Evolutionary conservation across 2,888 invertebrate species (phyloP).

Genomic region (Thymelicus acteon): DNA sequence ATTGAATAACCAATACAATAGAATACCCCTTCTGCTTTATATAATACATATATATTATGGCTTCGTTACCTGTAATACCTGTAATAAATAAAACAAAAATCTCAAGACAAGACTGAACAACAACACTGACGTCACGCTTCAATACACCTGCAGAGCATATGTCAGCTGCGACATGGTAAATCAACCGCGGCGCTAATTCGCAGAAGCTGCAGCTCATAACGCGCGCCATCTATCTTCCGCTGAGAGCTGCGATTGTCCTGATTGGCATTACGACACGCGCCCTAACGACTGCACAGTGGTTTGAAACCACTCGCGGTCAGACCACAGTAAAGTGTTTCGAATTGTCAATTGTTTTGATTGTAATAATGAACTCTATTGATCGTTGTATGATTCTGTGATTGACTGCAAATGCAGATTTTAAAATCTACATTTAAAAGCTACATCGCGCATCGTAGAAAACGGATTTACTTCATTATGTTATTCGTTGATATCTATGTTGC

Average conservation of each 20-base stretch:
- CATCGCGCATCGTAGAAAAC: no score
- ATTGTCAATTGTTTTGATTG: no score
- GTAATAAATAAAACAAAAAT: neutral
- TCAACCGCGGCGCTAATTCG: constrained; percentile 49
- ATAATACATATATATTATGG: no score
- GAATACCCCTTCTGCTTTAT: no score
- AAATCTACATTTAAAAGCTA: no score
- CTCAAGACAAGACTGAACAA: neutral
- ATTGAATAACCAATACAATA: no score
- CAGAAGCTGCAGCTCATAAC: constrained; percentile 71
- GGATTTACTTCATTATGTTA: no score
- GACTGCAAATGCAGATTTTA: no score
- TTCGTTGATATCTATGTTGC: no score
- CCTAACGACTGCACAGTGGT: constrained; percentile 34
- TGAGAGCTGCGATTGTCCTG: constrained; percentile 58
- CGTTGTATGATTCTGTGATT: no score
- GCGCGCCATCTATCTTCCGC: constrained; percentile 67
- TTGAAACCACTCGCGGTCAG: neutral
- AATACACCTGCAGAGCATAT: constrained; percentile 12
- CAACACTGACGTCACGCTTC: neutral
- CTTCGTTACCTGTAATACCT: no score
- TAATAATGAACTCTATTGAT: no score
- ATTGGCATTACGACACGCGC: constrained; percentile 80
- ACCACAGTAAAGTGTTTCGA: neutral
- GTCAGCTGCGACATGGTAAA: constrained; percentile 40